phyloP scores from a whole-genome alignment of 2,797 vertebrate species.

The Notolabrus celidotus region DNA sequence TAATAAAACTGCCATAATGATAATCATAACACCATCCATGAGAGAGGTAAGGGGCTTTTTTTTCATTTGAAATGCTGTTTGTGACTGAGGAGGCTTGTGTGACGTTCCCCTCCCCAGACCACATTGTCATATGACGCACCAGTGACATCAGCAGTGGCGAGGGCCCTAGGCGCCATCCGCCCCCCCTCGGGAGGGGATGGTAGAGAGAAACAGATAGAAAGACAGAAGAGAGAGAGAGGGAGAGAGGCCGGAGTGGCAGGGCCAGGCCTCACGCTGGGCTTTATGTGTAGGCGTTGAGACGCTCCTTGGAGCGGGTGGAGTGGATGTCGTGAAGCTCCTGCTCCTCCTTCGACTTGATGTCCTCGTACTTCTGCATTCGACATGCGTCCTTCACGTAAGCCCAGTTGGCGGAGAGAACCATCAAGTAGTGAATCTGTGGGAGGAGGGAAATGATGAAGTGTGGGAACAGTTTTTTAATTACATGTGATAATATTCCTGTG shows the following conservation, averaged over 20 bases:
- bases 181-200: constrained; percentile 75
- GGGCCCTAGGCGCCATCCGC: constrained; percentile 76
- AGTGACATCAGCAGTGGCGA: constrained; percentile 80
- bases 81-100: constrained; percentile 73
- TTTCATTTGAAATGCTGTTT: constrained; percentile 82
- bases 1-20: constrained; percentile 76
- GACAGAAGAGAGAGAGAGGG: constrained; percentile 55
- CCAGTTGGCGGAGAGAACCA: constrained; percentile 99
- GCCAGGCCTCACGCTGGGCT: constrained; percentile 73
- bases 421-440: constrained; percentile 95
- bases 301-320: constrained; percentile 99
- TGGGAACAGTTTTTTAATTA: no score
- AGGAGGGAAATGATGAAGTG: background rate
- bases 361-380: constrained; percentile 99
- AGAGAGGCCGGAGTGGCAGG: constrained; percentile 73
- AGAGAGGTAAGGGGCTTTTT: constrained; percentile 86
- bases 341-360: constrained; percentile 99
- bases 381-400: constrained; percentile 99
- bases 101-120: constrained; percentile 64
- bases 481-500: background rate
- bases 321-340: constrained; percentile 99
- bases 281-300: constrained; percentile 99
- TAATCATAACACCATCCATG: constrained; percentile 78
- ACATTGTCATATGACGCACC: constrained; percentile 85
- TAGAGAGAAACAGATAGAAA: constrained; percentile 69